Evolutionary conservation across 2,888 invertebrate species (phyloP), one percentile per base, ranked within the genome.

Genomic region (Creontiades dilutus): DNA sequence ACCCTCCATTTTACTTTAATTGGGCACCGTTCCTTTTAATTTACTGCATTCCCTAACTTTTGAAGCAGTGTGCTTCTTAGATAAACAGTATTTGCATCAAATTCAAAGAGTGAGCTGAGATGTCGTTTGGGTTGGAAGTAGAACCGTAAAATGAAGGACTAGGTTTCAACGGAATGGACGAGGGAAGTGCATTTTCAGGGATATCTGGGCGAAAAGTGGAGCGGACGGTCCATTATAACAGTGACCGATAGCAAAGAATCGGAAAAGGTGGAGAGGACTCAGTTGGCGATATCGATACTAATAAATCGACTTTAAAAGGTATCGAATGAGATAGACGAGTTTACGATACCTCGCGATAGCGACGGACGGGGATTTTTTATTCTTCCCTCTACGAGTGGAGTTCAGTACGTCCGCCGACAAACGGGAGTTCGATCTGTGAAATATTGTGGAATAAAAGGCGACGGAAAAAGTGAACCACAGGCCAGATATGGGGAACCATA

Each of bases 391-490:
- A 52, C n/a, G 14, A n/a, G 68, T 68, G 68, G 23, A 23, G 68
- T n/a, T 61, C 23, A 9, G 68, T 19, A 11, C 13, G 68, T 68
- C 68, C 68, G 68, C 27, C 68, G 68, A 4, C 23, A 13, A 68
- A 68, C 37, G 37, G 19, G 23, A 23, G 12, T 68, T 23, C 27
- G 68, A 68, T 23, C 27, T 68, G 68, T 68, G 68, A 68, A 68
- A 68, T 68, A 68, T 68, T 23, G 68, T 1, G 23, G 68, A 23
- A 68, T 68, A 68, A 68, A 68, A 68, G 68, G 68, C 68, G 68
- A 23, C 23, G 23, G 19, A 68, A 23, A 61, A 61, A 61, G 23
- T 23, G 68, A 68, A 68, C 68, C 68, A n/a, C 23, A 11, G 23
- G 68, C 12, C 68, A 68, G 68, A 68, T 68, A 68, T 23, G 68